Evolutionary conservation across 2,113 vertebrate species (phyloP), one percentile per base, ranked within the genome.

Genomic region (Hepsetus odoe): DNA sequence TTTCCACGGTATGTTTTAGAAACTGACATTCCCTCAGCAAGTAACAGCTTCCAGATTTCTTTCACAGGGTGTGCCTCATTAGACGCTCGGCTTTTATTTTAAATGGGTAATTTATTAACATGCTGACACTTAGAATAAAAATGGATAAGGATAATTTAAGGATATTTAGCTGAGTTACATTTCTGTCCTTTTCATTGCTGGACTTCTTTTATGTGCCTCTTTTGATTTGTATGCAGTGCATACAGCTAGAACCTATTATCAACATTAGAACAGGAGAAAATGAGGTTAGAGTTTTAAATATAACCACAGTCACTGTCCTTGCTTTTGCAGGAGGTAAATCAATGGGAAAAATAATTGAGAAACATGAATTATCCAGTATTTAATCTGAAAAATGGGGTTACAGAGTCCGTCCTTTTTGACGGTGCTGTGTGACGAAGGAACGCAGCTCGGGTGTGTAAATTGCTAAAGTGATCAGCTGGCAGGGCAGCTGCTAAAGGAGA

Each of bases 401-500:
- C 46, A 26, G 1, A 18, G 2, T 11, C 12, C 53, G 5, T 2
- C 2, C 30, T 1, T 40, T 38, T 59, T 46, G 10, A 61, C n/a
- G 7, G 10, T 18, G 3, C 53, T 42, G 16, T 56, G 20, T 56
- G 13, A 8, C 13, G 28, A 35, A 53, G 7, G 61, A 20, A 56
- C 35, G 33, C 22, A 66, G 62, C 62, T 55, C 30, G 40, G 46
- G 14, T 76, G 33, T 53, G 59, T 74, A 40, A 66, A 66, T 40
- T 76, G 33, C 49, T 56, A 10, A 32, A 5, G 28, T 38, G 62
- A 20, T 67, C 74, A 67, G 62, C 61, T 66, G 62, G 22, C 38
- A 32, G 26, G 46, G 35, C 32, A 66, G 32, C 33, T 76, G 62
- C 64, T 55, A 10, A 16, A 55, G 62, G 33, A 76, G 46, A 74